Evolutionary conservation across 2,888 invertebrate species (phyloP), one percentile per base, ranked within the genome.

Genomic region (Pedicia rivosa): DNA sequence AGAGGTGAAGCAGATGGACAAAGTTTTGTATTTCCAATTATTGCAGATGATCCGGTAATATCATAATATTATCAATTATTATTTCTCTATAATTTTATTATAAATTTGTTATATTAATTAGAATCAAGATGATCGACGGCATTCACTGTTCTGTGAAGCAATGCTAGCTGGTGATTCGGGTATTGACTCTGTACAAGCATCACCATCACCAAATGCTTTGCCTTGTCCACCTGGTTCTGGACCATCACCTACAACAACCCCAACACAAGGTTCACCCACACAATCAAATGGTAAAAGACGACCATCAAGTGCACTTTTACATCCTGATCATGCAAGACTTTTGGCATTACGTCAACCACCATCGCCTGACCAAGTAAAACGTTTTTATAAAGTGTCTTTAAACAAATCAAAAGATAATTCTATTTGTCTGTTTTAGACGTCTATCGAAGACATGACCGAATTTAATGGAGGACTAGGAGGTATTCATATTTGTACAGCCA

Each of bases 161-260:
- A 51, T 60, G 43, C 66, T 67, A 46, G 66, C 63, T 34, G 68
- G 69, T 46, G 78, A 78, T 54, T 78, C 77, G 13, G 78, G 78
- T 41, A 78, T 78, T 51, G 77, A 78, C 46, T 78, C 78, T 10
- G 70, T 73, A 42, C 78, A 78, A 67, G 77, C 77, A 47, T 69
- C 68, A 26, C 68, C 68, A 5, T 63, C 66, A 36, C 68, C 68
- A 10, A 62, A 60, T 42, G 59, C 60, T 26, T 52, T 62, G 42
- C 53, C 54, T n/a, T 54, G 55, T 7, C 57, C 58, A 10, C 59
- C 57, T 20, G 59, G 56, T 5, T 47, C 47, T 0, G 8, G 27
- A 29, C 17, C 20, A 36, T 24, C 31, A 10, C 60, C 59, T n/a
- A 53, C 53, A 6, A 54, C 53, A 39, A 56, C 59, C 14, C 59